These are phyloP conservation scores for Zaprionus tsacasi DNA, from an alignment of 1,140 invertebrate species.

Conservation along the genomic window DNA sequence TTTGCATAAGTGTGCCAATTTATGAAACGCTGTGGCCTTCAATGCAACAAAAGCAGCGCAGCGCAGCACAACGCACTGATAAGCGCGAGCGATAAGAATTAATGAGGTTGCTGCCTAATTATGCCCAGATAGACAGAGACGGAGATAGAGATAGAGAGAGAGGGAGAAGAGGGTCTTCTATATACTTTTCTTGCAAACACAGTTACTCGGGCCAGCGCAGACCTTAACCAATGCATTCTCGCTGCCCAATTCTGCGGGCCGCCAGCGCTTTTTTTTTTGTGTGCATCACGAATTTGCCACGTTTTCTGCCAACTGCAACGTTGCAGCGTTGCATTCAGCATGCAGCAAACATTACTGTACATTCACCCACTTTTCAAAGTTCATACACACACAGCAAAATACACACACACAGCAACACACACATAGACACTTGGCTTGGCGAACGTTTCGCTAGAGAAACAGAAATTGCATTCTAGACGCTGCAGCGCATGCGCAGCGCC, in stretches of 20 bases:
- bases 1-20: slow-evolving; percentile 82
- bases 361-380: slow-evolving; percentile 84
- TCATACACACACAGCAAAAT: slow-evolving; percentile 63
- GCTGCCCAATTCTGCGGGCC: slow-evolving; percentile 46
- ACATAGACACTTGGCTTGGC: slow-evolving; percentile 42
- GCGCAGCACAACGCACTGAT: slow-evolving; percentile 16
- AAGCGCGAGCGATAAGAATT: slow-evolving; percentile 12
- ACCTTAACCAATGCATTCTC: slow-evolving; percentile 39
- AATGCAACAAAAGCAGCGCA: slow-evolving; percentile 45
- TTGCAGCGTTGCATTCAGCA: slow-evolving; percentile 70
- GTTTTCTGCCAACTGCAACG: slow-evolving; percentile 43
- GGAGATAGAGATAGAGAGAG: too few relatives aligned
- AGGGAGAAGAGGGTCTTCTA: too few relatives aligned
- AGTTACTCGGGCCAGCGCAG: slow-evolving; percentile 10
- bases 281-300: slow-evolving; percentile 80
- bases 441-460: slow-evolving; percentile 62
- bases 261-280: slow-evolving; percentile 46
- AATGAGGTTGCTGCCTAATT: background rate
- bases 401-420: slow-evolving; percentile 55
- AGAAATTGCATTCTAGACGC: slow-evolving; percentile 79
- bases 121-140: background rate
- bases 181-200: slow-evolving; percentile 10
- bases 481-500: slow-evolving; percentile 66
- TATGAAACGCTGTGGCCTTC: slow-evolving; percentile 71
- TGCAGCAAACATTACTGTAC: slow-evolving; percentile 83